Evolutionary conservation across 1,140 invertebrate species (phyloP), one percentile per base, ranked within the genome.

Genomic region (Drosophila kohkoa): DNA sequence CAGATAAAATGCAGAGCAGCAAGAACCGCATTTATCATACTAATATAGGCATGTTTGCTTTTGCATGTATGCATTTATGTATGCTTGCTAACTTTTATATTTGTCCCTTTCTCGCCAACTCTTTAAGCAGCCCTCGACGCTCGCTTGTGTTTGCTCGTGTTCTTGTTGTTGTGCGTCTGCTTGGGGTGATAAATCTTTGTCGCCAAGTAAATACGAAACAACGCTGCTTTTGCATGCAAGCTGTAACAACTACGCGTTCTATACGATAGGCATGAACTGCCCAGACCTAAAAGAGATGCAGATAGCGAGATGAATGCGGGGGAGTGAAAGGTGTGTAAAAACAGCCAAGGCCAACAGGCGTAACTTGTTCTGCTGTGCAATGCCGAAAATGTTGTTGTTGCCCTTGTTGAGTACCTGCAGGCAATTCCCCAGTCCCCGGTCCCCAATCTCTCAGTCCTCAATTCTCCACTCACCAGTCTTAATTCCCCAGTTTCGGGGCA

Each of bases 111-210:
- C 8, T 41, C 38, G 10, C 8, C 8, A 41, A 72, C 45, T 32
- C 11, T 13, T 66, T 30, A n/a, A 49, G 35, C 25, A 51, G 28
- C 45, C 70, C 48, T 57, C 63, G 32, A 46, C 10, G 20, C 32
- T 45, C n/a, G 51, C 35, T 46, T 11, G 48, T 60, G n/a, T 32
- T 32, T 41, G 41, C 38, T 67, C 11, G 38, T 55, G 48, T 11
- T 49, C 8, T 35, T 13, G 35, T 49, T 46, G 41, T 59, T 35
- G 59, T 55, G 57, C 35, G 30, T 13, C 35, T 58, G 49, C 10
- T 63, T 45, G 16, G 32, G 59, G 79, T 91, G 90, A 91, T 91
- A 88, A 85, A 82, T 90, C 79, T 78, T 80, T 90, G 90, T 88
- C 82, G 71, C 71, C 65, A 66, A 80, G 82, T 76, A 80, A 81